phyloP scores from a whole-genome alignment of 2,888 invertebrate species.

The Mystacides longicornis region DNA sequence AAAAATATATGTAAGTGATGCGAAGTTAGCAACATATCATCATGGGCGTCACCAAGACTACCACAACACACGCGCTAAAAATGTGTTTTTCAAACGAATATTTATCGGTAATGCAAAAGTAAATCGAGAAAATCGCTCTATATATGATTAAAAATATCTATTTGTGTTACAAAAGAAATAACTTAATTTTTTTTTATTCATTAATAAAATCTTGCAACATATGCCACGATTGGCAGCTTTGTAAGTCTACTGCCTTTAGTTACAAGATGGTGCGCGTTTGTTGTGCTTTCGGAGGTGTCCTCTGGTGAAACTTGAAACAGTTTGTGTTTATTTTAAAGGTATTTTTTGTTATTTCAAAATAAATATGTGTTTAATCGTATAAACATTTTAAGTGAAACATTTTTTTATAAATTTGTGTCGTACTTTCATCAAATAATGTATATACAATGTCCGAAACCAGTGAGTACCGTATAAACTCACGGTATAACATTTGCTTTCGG shows the following conservation, averaged over 20 bases:
- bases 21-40: not conserved
- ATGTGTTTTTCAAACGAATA: too few species aligned
- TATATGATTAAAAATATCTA: not conserved
- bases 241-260: slow-evolving; percentile 31
- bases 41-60: not conserved
- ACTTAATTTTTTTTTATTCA: not conserved
- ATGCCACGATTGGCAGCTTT: slow-evolving; percentile 17
- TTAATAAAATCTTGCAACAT: slow-evolving; percentile 2
- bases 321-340: slow-evolving; percentile 19
- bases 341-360: slow-evolving; percentile 8
- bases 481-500: slow-evolving; percentile 21
- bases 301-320: slow-evolving; percentile 17
- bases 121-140: not conserved
- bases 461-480: slow-evolving; percentile 20
- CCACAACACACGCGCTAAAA: not conserved
- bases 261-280: slow-evolving; percentile 53
- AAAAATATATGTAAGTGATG: not conserved
- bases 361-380: not conserved
- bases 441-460: slow-evolving; percentile 12
- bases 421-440: slow-evolving; percentile 18
- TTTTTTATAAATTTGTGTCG: not conserved
- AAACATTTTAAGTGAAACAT: not conserved
- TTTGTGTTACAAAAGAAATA: not conserved
- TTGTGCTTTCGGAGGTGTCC: slow-evolving; percentile 37
- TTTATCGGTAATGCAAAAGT: not conserved